Evolutionary conservation across 2,888 invertebrate species (phyloP).

Genomic region (Agonopterix heracliana): DNA sequence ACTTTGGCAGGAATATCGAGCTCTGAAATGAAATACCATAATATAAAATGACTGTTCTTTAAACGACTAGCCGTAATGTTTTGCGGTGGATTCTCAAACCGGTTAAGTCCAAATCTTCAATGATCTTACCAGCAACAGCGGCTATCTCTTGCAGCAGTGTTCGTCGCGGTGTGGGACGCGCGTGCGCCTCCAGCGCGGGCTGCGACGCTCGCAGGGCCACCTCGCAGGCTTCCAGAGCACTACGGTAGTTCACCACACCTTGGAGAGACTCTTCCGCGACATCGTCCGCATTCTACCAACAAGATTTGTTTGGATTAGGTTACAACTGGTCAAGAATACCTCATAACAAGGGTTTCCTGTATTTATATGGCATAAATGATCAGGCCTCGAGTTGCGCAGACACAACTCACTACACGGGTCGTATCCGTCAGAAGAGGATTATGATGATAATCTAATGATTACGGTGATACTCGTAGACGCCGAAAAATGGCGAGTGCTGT

Average conservation of each 20-base stretch:
- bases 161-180: constrained; percentile 4
- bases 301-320: neutral
- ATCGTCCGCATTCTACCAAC: neutral
- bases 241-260: neutral
- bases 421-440: no score
- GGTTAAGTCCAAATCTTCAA: no score
- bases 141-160: constrained; percentile 13
- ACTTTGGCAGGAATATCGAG: constrained; percentile 1
- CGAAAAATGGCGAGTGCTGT: no score
- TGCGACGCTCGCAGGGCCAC: constrained; percentile 11
- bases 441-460: no score
- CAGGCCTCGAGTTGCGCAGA: no score
- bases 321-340: neutral
- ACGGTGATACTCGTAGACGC: no score
- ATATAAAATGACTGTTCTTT: neutral
- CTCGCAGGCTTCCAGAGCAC: constrained; percentile 10
- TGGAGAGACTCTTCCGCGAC: neutral
- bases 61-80: no score
- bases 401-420: no score
- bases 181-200: constrained; percentile 11
- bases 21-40: constrained; percentile 5
- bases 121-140: constrained; percentile 6
- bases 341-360: neutral
- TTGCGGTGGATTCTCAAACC: no score
- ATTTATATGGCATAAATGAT: neutral